phyloP scores from a whole-genome alignment of 1,140 invertebrate species.

The Lanistes nyassanus region DNA sequence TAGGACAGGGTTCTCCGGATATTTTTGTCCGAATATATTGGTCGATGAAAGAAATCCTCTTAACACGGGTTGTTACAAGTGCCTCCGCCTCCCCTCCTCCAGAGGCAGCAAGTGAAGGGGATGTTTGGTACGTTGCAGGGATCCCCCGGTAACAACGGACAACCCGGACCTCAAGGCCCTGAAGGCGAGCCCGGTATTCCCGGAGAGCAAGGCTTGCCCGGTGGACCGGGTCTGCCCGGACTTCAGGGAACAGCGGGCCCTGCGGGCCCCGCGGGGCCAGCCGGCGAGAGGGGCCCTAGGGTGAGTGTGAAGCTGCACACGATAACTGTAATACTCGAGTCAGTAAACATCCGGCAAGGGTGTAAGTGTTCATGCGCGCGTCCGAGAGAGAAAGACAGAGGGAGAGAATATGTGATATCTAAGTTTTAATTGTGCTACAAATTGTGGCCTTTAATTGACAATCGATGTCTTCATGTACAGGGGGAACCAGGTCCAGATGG shows the following conservation, averaged over 20 bases:
- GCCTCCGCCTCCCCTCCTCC: too few species aligned
- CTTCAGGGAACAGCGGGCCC: constrained; percentile 51
- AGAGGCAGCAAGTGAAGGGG: too few species aligned
- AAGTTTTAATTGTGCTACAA: neutral
- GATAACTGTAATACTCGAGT: too few species aligned
- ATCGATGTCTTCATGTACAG: constrained; percentile 49
- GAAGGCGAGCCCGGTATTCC: constrained; percentile 64
- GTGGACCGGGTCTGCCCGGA: constrained; percentile 52
- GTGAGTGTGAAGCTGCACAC: constrained; percentile 37
- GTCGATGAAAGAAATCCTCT: too few species aligned
- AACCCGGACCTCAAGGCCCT: constrained; percentile 45
- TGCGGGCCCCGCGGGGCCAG: constrained; percentile 40
- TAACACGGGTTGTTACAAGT: too few species aligned
- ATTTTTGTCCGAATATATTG: too few species aligned
- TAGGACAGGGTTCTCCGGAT: too few species aligned
- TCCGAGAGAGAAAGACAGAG: neutral
- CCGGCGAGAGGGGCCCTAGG: constrained; percentile 51
- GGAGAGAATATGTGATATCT: neutral
- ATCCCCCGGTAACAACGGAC: constrained; percentile 46
- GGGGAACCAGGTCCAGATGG: constrained; percentile 65
- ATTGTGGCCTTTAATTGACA: constrained; percentile 4
- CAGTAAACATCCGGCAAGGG: too few species aligned
- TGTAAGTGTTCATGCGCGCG: neutral
- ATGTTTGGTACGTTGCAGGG: constrained; percentile 37
- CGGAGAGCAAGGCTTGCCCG: constrained; percentile 48